Evolutionary conservation across 2,797 vertebrate species (phyloP), one percentile per base, ranked within the genome.

Genomic region (Channa striata): DNA sequence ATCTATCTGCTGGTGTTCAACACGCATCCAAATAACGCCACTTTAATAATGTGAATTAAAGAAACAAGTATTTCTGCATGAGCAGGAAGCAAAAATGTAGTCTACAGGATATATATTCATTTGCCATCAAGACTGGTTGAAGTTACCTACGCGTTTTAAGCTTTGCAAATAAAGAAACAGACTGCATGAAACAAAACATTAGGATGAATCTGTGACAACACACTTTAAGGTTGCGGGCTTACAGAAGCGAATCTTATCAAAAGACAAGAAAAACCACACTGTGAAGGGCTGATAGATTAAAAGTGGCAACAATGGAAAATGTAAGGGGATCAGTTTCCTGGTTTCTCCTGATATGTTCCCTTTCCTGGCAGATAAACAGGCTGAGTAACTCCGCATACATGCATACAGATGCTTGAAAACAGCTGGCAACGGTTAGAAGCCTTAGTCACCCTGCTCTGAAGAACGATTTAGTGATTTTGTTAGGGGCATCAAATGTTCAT

Each of bases 351-450:
- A 72, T 79, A 72, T 43, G 33, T 59, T 46, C 36, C 1, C 19
- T 72, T 61, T 70, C 40, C 51, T 72, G 33, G 68, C 48, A 84
- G 72, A 77, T 76, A 66, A 60, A 47, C 44, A 49, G 48, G 40
- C 56, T 49, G 72, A 78, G 68, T 69, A 60, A 72, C 61, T 61
- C 67, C 63, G 59, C 59, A 25, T 58, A 56, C 57, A 67, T 39
- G 16, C 34, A 51, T 68, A 56, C 65, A 62, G 67, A 74, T 82
- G 61, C 44, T 74, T 11, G 70, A 53, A 64, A 73, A 75, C 77
- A 85, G 74, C 74, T 79, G 80, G 69, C 14, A 76, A 17, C 65
- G 42, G 83, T 88, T 75, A 86, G 17, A 40, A 34, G 61, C 19
- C 40, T 63, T 59, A 81, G 63, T 82, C 66, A 61, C 40, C 36